A percentile compares a stretch with the other conserved stretches of the same genome.
phyloP scores from a whole-genome alignment of 2,113 vertebrate genomes.

The Alethe diademata region DNA sequence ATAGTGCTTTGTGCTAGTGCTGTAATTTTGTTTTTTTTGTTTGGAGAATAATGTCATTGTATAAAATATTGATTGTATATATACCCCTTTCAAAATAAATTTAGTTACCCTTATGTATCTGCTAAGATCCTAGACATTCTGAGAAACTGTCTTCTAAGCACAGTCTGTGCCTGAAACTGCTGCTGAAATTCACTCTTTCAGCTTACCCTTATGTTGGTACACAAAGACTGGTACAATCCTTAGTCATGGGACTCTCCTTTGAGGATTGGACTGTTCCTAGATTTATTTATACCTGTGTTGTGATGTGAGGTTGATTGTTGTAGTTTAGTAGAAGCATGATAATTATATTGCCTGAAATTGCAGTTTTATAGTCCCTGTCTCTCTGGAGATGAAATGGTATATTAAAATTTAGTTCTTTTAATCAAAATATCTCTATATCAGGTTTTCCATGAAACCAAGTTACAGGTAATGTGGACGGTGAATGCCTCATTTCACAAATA shows the following conservation, averaged over 20 bases:
- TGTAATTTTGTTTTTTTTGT: background rate
- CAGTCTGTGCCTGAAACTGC: background rate
- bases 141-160: background rate
- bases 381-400: background rate
- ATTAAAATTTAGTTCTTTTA: background rate
- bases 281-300: background rate
- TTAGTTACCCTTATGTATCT: background rate
- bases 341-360: background rate
- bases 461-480: background rate
- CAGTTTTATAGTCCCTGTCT: background rate
- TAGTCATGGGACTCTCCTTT: background rate
- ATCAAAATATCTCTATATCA: background rate
- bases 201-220: rapidly evolving
- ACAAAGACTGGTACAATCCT: background rate
- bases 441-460: background rate
- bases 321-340: background rate
- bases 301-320: rapidly evolving
- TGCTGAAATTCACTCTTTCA: background rate
- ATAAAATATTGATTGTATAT: background rate
- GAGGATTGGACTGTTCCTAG: background rate
- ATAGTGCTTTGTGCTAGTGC: background rate
- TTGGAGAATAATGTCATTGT: background rate
- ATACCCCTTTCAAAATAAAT: background rate
- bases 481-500: background rate
- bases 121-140: background rate